Evolutionary conservation across 2,888 invertebrate genomes (phyloP).

Genomic region (Polydrusus tereticollis): DNA sequence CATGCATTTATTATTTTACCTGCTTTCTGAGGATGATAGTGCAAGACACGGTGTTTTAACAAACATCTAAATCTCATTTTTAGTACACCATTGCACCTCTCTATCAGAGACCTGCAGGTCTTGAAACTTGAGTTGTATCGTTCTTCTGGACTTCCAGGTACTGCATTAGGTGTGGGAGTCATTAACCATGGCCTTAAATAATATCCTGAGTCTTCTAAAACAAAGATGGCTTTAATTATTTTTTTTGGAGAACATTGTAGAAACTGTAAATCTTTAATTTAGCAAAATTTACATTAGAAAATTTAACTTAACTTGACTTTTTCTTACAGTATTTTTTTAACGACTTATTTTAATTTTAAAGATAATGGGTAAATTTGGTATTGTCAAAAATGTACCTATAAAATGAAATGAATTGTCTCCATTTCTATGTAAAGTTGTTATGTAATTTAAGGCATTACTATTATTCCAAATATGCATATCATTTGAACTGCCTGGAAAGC

Average conservation of each 20-base stretch:
- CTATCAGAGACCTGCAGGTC: constrained; percentile 28
- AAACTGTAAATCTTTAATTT: no score
- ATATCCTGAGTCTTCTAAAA: constrained; percentile 27
- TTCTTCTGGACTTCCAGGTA: constrained; percentile 29
- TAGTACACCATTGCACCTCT: constrained; percentile 42
- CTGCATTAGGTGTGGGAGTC: constrained; percentile 26
- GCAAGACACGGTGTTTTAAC: constrained; percentile 41
- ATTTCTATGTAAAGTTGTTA: not conserved
- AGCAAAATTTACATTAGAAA: no score
- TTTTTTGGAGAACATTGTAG: no score
- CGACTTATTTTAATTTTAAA: no score
- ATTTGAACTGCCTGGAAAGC: not conserved
- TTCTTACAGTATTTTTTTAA: no score
- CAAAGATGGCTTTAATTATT: not conserved
- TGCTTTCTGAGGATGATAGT: constrained; percentile 40
- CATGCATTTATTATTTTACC: constrained; percentile 42
- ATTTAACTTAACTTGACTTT: no score
- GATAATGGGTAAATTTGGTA: no score
- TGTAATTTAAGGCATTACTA: not conserved
- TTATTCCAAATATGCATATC: not conserved
- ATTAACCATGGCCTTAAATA: constrained; percentile 37
- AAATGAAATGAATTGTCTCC: not conserved
- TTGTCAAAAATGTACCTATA: no score
- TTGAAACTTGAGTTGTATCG: constrained; percentile 25
- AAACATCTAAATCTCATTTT: constrained; percentile 43